Conservation (phyloP, 2,888 invertebrate genomes). For the Pristionchus mayeri region DNA sequence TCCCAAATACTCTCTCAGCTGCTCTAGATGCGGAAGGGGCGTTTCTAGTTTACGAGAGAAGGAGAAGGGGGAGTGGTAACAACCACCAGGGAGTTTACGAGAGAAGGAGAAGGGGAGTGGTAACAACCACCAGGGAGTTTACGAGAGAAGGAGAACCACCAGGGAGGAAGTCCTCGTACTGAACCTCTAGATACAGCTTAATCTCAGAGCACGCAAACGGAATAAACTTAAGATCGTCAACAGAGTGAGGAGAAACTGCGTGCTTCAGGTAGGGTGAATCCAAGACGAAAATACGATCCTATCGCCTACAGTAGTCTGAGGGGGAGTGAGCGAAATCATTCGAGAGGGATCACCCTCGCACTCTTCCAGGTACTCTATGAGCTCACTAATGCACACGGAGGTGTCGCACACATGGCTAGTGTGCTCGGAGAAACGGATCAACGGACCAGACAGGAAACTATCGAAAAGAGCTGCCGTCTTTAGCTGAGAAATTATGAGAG, state of each 20-base stretch:
- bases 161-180: background rate
- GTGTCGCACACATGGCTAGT: background rate
- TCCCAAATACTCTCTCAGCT: background rate
- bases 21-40: background rate
- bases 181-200: background rate
- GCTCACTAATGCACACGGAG: background rate
- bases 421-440: background rate
- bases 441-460: background rate
- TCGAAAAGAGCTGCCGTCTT: background rate
- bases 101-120: background rate
- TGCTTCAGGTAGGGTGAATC: background rate
- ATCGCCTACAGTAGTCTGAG: background rate
- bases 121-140: background rate
- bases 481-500: background rate
- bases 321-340: background rate
- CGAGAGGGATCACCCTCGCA: background rate
- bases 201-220: background rate
- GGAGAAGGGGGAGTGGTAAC: too few relatives aligned
- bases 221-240: background rate
- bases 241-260: background rate
- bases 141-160: background rate
- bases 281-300: background rate
- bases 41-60: too few relatives aligned
- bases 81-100: background rate
- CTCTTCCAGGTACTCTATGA: background rate